Base-by-base conservation (phyloP, 2,113 vertebrate genomes). In the Coryphaenoides rupestris region DNA sequence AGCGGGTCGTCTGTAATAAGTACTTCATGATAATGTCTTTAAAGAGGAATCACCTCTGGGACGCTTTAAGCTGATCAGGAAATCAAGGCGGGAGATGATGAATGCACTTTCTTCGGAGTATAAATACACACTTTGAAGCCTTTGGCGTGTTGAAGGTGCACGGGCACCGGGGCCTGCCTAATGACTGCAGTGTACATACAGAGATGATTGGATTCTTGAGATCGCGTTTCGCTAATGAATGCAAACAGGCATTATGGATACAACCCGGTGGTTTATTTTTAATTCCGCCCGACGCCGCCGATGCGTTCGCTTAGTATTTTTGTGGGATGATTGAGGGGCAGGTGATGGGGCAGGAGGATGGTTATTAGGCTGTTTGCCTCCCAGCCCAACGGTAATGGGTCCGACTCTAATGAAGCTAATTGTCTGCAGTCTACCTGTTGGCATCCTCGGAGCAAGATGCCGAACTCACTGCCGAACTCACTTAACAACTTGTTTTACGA, bases 1-100 rank as follows among this genome's bases (percentile, higher is more conserved):
- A 77, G 82, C 70, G 74, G 77, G 78, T 76, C 75, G 77, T 73
- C 73, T 75, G 68, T 74, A 83, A 80, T 83, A 77, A 77, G 80
- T 72, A 69, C 70, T 72, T 57, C 33, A 70, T 78, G 80, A 84
- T 83, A 80, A 86, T 83, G 73, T 69, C 68, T 80, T 77, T 77
- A 74, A 86, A 77, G 77, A 82, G 68, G 70, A 77, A 68, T 77
- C 73, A 83, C 75, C 81, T 78, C 6, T 66, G 76, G 72, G 74
- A 81, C 75, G 69, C 66, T 75, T 79, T 76, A 76, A 73, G 71
- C 75, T 75, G 78, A 78, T 87, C 70, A 63, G 69, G 70, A 80
- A 77, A 73, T 68, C 74, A 79, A 55, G 69, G 79, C 75, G 79
- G 63, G 70, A 76, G 72, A 76, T 84, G 72, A 85, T 84, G 61